Conservation (phyloP, 1,140 invertebrate species). For the Rhopalosiphum padi region DNA sequence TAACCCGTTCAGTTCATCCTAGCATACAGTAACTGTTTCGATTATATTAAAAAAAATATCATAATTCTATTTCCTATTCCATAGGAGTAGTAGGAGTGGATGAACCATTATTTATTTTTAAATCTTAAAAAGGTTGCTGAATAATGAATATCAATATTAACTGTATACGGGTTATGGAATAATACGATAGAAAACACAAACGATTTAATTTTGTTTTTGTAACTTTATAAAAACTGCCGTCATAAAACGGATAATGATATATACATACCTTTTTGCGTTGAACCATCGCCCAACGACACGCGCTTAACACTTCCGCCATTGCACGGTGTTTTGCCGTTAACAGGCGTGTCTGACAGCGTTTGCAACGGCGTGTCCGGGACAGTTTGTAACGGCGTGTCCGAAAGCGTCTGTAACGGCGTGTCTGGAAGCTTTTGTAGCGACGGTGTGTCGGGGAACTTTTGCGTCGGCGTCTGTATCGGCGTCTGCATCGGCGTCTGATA, state of each 20-base stretch:
- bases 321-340: background rate
- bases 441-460: background rate
- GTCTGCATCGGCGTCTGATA: slow-evolving; percentile 26
- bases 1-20: too few relatives aligned
- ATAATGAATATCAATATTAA: too few relatives aligned
- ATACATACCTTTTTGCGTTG: background rate
- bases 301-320: background rate
- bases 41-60: too few relatives aligned
- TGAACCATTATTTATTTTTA: too few relatives aligned
- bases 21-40: too few relatives aligned
- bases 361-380: background rate
- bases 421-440: too few relatives aligned
- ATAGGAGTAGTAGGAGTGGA: too few relatives aligned
- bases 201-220: background rate
- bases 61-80: too few relatives aligned
- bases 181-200: too few relatives aligned
- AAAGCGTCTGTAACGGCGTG: background rate
- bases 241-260: background rate
- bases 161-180: too few relatives aligned
- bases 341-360: background rate
- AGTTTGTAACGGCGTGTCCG: background rate
- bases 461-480: background rate
- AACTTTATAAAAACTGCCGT: background rate
- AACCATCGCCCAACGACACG: too few relatives aligned
- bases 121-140: too few relatives aligned